These are phyloP conservation scores for Hydropotes inermis DNA, from an alignment of 2,113 vertebrate genomes.

Conservation along the genomic window DNA sequence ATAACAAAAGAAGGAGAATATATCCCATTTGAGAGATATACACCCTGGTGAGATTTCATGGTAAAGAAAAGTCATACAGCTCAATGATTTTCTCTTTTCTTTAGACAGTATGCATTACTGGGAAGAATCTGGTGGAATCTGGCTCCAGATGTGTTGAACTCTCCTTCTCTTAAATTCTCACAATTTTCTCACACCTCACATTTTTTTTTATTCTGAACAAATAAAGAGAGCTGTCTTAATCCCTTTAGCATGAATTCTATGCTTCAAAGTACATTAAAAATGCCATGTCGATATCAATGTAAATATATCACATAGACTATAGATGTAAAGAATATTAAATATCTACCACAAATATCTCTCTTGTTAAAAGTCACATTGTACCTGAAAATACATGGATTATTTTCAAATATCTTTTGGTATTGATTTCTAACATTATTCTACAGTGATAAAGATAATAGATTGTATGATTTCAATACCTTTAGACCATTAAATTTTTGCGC, in stretches of 20 bases:
- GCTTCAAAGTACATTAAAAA: neutral
- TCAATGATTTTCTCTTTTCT: neutral
- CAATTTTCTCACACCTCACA: neutral
- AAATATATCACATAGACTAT: neutral
- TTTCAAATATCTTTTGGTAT: neutral
- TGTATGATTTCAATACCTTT: neutral
- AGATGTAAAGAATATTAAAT: neutral
- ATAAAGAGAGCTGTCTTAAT: neutral
- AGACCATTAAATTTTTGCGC: neutral
- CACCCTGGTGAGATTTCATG: neutral
- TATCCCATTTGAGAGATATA: neutral
- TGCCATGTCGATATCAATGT: neutral
- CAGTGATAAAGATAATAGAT: neutral
- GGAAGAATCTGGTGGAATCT: neutral
- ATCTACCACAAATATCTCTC: neutral
- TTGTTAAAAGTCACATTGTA: neutral
- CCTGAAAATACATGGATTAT: neutral
- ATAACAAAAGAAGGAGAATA: neutral
- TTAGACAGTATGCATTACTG: neutral
- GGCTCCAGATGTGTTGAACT: neutral
- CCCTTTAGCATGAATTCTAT: neutral
- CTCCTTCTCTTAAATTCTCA: neutral
- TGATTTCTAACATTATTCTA: neutral
- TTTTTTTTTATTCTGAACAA: neutral
- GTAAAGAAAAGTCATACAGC: neutral